Evolutionary conservation across 1,140 invertebrate genomes (phyloP).

Genomic region (Spodoptera frugiperda): DNA sequence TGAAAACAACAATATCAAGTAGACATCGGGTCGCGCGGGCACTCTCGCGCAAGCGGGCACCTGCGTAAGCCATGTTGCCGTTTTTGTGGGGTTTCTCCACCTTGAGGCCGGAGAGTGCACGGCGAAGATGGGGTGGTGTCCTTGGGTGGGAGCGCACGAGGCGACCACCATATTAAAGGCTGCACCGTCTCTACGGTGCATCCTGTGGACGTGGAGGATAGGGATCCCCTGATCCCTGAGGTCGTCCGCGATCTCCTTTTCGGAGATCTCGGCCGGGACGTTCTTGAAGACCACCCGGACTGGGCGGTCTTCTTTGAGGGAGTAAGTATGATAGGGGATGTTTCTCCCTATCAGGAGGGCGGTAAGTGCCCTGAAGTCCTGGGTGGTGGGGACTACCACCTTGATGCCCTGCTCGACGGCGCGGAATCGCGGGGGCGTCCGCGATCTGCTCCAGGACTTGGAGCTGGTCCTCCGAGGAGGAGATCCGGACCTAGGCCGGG

Average conservation of each 20-base stretch:
- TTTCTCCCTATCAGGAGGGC: too few relatives aligned
- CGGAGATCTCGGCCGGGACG: not conserved
- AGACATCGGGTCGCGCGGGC: slow-evolving; percentile 52
- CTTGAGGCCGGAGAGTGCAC: not conserved
- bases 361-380: too few relatives aligned
- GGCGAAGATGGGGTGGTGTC: slow-evolving; percentile 4
- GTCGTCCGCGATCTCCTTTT: not conserved
- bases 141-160: not conserved
- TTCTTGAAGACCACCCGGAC: not conserved
- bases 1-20: too few relatives aligned
- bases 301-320: not conserved
- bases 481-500: too few relatives aligned
- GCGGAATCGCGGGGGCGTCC: too few relatives aligned
- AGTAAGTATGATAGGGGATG: too few relatives aligned
- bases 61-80: slow-evolving; percentile 38
- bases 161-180: not conserved
- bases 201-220: not conserved
- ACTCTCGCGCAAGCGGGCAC: too few relatives aligned
- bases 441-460: too few relatives aligned
- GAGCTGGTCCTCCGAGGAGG: too few relatives aligned
- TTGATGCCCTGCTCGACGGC: too few relatives aligned
- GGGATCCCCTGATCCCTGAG: not conserved
- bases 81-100: slow-evolving; percentile 24
- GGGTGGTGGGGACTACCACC: too few relatives aligned
- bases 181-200: not conserved